These are phyloP conservation scores for Melanostoma mellinum DNA, from an alignment of 2,888 invertebrate species.

Conservation along the genomic window DNA sequence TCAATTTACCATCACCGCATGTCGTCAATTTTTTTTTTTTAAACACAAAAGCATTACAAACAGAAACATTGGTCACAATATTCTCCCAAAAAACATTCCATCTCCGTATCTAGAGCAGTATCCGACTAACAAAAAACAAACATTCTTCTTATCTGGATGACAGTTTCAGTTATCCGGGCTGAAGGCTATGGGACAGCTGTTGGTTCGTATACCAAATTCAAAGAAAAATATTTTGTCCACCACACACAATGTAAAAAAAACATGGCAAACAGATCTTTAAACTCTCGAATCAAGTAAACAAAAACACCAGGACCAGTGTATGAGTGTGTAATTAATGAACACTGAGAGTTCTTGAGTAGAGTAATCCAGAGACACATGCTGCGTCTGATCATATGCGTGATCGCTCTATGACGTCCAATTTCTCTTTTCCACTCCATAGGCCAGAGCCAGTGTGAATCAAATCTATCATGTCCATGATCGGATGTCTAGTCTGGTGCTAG, in stretches of 20 bases:
- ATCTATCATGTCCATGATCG: conserved; percentile 58
- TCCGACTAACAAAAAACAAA: conserved; percentile 31
- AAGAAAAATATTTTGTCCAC: conserved; percentile 19
- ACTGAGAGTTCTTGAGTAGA: conserved; percentile 37
- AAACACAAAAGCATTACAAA: neutral
- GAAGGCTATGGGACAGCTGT: conserved; percentile 57
- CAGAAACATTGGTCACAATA: conserved; percentile 13
- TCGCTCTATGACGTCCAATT: conserved; percentile 24
- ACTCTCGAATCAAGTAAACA: conserved; percentile 48
- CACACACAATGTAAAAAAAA: conserved; percentile 18
- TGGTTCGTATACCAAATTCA: neutral
- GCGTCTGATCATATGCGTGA: conserved; percentile 31
- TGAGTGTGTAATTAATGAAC: conserved; percentile 68
- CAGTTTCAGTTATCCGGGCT: conserved; percentile 50
- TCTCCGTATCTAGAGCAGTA: conserved; percentile 56
- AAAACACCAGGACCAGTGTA: conserved; percentile 40
- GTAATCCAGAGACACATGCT: conserved; percentile 56
- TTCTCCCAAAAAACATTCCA: conserved; percentile 12
- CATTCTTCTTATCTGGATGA: conserved; percentile 39
- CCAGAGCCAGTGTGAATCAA: conserved; percentile 26
- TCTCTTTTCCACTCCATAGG: neutral
- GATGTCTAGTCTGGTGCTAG: conserved; percentile 30
- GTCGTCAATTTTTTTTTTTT: conserved; percentile 39
- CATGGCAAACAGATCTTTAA: conserved; percentile 59
- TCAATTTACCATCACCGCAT: conserved; percentile 59